Percentiles rank a stretch among this genome's conserved stretches.
phyloP scores from a whole-genome alignment of 2,797 vertebrate genomes.

The Sebastes alutus region DNA sequence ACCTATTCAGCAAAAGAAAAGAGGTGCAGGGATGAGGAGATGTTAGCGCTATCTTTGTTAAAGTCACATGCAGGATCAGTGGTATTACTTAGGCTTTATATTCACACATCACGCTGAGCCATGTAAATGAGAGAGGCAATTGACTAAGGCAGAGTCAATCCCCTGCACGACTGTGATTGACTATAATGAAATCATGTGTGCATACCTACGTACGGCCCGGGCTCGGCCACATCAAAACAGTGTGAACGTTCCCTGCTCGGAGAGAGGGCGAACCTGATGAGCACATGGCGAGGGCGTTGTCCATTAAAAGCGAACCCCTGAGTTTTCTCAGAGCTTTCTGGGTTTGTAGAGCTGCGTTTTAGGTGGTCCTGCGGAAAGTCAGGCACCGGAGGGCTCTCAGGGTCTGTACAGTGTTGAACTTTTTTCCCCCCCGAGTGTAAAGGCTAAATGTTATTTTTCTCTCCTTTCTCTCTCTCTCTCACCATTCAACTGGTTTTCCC shows the following conservation, averaged over 20 bases:
- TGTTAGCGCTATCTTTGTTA: slow-evolving; percentile 64
- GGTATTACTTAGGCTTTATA: not conserved
- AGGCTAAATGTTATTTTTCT: slow-evolving; percentile 79
- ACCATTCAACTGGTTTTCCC: slow-evolving; percentile 61
- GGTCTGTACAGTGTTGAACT: slow-evolving; percentile 81
- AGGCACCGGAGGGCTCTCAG: slow-evolving; percentile 71
- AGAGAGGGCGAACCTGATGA: slow-evolving; percentile 64
- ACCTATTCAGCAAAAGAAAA: slow-evolving; percentile 71
- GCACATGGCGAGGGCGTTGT: slow-evolving; percentile 79
- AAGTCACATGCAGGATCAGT: slow-evolving; percentile 36
- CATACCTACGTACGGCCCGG: not conserved
- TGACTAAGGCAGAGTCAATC: slow-evolving; percentile 17
- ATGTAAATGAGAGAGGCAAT: slow-evolving; percentile 24
- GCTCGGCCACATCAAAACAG: slow-evolving; percentile 51
- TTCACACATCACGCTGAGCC: slow-evolving; percentile 17
- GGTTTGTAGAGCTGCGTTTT: slow-evolving; percentile 78
- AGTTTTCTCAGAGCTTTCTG: slow-evolving; percentile 78
- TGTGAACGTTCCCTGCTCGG: slow-evolving; percentile 33
- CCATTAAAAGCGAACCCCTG: slow-evolving; percentile 68
- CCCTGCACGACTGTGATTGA: slow-evolving; percentile 8
- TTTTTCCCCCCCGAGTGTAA: slow-evolving; percentile 55
- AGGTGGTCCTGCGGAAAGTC: slow-evolving; percentile 85
- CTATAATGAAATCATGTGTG: slow-evolving; percentile 46
- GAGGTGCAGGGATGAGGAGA: slow-evolving; percentile 65
- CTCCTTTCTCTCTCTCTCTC: slow-evolving; percentile 41